Evolutionary conservation across 2,113 vertebrate species (phyloP), one percentile per base, ranked within the genome.

Genomic region (Caranx melampygus): DNA sequence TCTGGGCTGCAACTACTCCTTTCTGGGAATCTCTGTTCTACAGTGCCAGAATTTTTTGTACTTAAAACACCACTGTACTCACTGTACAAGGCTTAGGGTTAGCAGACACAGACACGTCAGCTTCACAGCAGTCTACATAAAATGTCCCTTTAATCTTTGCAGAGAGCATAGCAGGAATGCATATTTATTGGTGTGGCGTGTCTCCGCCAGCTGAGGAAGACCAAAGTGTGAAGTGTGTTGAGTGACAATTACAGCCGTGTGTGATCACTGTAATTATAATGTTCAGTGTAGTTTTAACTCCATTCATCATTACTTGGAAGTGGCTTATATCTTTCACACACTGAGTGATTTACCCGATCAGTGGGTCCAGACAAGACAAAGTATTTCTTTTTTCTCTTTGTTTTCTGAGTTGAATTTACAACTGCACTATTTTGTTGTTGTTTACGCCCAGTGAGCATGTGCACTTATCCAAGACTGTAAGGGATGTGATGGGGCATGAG

Each of bases 191-290:
- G 83, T 26, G 72, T 83, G 66, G 86, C 88, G 14, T 94, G 93
- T 81, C 91, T 70, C n/a, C 81, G 90, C 94, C 91, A 92, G 88
- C 84, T 61, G 42, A 72, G 68, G 51, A 58, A 58, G 64, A 62
- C 83, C 70, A 37, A 88, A 86, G 85, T 79, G 78, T 89, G 80
- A 81, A 89, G 79, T 76, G 81, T 89, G 86, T 86, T 55, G 70
- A 81, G 77, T 60, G 78, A 82, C 77, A 92, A 92, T 90, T 91
- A 91, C 75, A 87, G 90, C 54, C 40, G 18, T 74, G 82, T 84
- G 84, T 90, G 82, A 91, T 91, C 75, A 78, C 74, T 80, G 75
- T 91, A 87, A 93, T 92, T 93, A 93, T 74, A 76, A 83, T 81
- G 80, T 83, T 88, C 74, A 79, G 68, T 65, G 58, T 34, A 57